A percentile compares a stretch with the other conserved stretches of the same genome.
Conservation (phyloP, 2,888 invertebrate species). For the Halocaridina rubra region DNA sequence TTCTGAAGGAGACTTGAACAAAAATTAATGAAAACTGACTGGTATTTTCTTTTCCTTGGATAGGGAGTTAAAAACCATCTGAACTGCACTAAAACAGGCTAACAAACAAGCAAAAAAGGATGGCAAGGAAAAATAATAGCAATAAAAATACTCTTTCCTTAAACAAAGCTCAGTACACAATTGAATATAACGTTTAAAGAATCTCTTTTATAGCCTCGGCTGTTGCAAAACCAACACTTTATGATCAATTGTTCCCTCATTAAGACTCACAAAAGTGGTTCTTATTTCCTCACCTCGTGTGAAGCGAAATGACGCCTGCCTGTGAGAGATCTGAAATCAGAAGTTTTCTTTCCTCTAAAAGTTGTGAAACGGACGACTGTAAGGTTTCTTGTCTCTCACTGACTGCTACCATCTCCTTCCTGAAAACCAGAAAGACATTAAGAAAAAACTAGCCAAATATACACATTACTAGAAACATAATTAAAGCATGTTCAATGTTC, state of each 20-base stretch:
- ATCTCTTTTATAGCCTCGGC: too few relatives aligned
- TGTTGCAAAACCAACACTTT: too few relatives aligned
- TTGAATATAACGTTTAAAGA: too few relatives aligned
- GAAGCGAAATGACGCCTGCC: constrained; percentile 65
- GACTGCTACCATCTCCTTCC: constrained; percentile 65
- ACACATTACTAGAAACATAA: neutral
- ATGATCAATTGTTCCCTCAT: too few relatives aligned
- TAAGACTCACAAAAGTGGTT: too few relatives aligned
- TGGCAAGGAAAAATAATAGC: neutral
- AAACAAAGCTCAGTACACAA: too few relatives aligned
- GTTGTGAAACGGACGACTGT: constrained; percentile 64
- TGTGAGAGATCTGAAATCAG: constrained; percentile 65
- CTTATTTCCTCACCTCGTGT: constrained; percentile 65
- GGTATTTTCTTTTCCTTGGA: neutral
- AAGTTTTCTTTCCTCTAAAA: constrained; percentile 65
- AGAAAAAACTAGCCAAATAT: neutral
- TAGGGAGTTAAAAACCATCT: neutral
- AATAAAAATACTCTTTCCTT: too few relatives aligned
- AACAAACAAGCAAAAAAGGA: neutral
- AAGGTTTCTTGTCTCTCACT: constrained; percentile 65
- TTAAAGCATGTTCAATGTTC: too few relatives aligned
- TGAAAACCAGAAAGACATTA: neutral
- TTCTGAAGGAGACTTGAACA: too few relatives aligned
- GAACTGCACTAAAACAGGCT: neutral
- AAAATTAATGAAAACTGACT: neutral